Evolutionary conservation across 1,140 invertebrate genomes (phyloP).

Genomic region (Hycleus cichorii): DNA sequence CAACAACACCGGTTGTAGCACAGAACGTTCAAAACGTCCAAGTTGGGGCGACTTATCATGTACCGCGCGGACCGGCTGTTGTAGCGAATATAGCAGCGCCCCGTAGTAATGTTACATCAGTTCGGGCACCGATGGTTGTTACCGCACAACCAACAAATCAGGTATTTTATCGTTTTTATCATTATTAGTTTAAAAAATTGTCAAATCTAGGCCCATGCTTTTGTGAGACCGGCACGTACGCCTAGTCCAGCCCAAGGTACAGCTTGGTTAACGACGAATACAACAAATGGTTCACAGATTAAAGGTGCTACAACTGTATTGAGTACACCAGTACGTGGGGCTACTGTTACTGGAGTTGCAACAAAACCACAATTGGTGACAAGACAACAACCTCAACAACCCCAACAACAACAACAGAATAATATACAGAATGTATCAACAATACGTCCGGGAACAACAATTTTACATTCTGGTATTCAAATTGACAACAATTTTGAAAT

Average conservation of each 20-base stretch:
- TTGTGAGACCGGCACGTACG: conserved; percentile 29
- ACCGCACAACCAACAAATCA: conserved; percentile 28
- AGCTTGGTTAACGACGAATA: conserved; percentile 33
- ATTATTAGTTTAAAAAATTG: neutral
- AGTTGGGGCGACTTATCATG: conserved; percentile 35
- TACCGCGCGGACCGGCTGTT: conserved; percentile 39
- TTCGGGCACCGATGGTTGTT: conserved; percentile 35
- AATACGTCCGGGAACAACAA: conserved; percentile 30
- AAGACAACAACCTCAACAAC: neutral
- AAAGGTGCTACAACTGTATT: conserved; percentile 35
- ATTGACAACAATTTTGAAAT: conserved; percentile 29
- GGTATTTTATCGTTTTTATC: conserved; percentile 11
- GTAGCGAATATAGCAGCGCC: conserved; percentile 40
- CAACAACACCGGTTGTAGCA: conserved; percentile 27
- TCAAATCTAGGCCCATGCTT: conserved; percentile 13
- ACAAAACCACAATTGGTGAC: conserved; percentile 32
- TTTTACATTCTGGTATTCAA: conserved; percentile 37
- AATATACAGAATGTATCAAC: conserved; percentile 27
- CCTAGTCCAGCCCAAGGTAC: conserved; percentile 38
- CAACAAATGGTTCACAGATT: conserved; percentile 36
- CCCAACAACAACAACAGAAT: neutral
- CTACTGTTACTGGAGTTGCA: conserved; percentile 33
- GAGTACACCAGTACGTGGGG: conserved; percentile 33
- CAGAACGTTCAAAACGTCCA: conserved; percentile 14
- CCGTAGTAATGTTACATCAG: conserved; percentile 36